Evolutionary conservation across 2,797 vertebrate species (phyloP), one percentile per base, ranked within the genome.

Genomic region (Cyprinodon diabolis): DNA sequence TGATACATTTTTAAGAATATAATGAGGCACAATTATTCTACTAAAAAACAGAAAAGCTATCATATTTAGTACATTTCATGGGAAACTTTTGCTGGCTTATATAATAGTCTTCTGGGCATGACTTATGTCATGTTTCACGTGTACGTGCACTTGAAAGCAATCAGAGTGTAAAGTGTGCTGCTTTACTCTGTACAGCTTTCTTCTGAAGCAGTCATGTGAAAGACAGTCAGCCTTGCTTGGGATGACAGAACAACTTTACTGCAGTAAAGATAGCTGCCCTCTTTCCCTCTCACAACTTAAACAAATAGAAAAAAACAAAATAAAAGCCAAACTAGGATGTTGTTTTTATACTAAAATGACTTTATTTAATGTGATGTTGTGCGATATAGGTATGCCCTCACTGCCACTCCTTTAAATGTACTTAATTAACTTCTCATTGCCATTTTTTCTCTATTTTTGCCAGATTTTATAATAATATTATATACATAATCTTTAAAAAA

Each of bases 311-410:
- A 65, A 60, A n/a, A 71, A 79, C 73, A 90, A 85, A 78, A 87
- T 10, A 69, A 68, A 81, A 78, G 73, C 67, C 78, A 76, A 79
- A 84, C 85, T 79, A 79, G 80, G 83, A 77, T 82, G 83, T 68
- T 71, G 76, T 63, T 90, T 91, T 92, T 89, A 84, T 85, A 74
- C 83, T 81, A 72, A 48, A 90, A 86, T 90, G 78, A 81, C 14
- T 49, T 13, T 12, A 49, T 49, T 49, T 49, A 49, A 13, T 14
- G 48, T 49, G 7, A 49, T 30, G 2, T 30, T 30, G 30, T 30
- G 30, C 30, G 30, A 30, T 30, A 30, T 30, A 30, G 30, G 3
- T 14, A 51, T 51, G 49, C 6, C 49, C 17, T 51, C 14, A 15
- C 48, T 49, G 48, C 45, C 14, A 48, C 4, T 3, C 3, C 15